Base-by-base conservation (phyloP, 1,140 invertebrate species). In the Atta texana region DNA sequence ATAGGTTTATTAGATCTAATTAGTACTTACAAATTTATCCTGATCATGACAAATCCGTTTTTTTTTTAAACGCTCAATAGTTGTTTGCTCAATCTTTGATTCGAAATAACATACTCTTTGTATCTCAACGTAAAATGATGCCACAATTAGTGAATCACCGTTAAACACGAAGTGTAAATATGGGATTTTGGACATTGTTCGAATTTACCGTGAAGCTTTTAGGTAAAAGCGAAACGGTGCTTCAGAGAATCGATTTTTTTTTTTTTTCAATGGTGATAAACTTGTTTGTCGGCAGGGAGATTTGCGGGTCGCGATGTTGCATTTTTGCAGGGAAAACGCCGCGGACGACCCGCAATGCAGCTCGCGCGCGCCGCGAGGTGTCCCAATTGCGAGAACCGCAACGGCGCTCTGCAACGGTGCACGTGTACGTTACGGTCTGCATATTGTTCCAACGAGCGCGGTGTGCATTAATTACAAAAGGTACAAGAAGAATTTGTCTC, bases 281-380 rank as follows among this genome's bases (percentile, higher is more conserved):
- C 49, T 68, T 55, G 31, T 39, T 55, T 39, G 77, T 39, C 21
- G 49, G 28, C n/a, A 39, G n/a, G 31, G 31, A 71, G 34, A 39
- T 53, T 81, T 69, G 61, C 63, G 63, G 16, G n/a, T 14, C n/a
- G 64, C 44, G 51, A 71, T 21, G n/a, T 53, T 49, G 8, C 55
- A 68, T 80, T 88, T 78, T 82, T 69, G 12, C 55, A 39, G 66
- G 39, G 64, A 39, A 44, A 85, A 63, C 31, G 31, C 34, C 57
- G 44, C 53, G 77, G 88, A 81, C 49, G 74, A 74, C 31, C 85
- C 64, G 85, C 85, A 90, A 89, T 89, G 89, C 88, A 90, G 88
- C 14, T 81, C 53, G 64, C 78, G 44, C 61, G 57, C n/a, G 28
- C 21, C 49, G 51, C 55, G 12, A 90, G 82, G 57, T 89, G 85